phyloP scores from a whole-genome alignment of 1,140 invertebrate species.

The Ylistrum balloti region DNA sequence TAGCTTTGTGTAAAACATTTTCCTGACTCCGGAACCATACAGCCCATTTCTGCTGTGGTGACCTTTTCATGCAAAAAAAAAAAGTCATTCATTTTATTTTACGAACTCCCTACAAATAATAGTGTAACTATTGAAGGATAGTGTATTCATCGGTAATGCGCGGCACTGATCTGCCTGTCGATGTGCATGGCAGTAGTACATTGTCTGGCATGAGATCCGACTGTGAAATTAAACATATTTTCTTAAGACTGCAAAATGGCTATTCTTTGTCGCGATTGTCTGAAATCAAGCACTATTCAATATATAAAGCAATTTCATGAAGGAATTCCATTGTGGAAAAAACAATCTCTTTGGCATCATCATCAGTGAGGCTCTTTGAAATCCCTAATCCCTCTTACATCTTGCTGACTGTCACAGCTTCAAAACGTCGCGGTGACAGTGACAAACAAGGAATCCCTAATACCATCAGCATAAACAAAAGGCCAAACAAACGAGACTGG shows the following conservation, averaged over 20 bases:
- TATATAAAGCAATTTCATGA: neutral
- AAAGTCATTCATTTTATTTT: neutral
- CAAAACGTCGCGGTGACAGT: constrained; percentile 2
- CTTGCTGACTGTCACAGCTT: neutral
- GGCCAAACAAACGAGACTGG: neutral
- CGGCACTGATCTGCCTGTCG: neutral
- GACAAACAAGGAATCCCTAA: neutral
- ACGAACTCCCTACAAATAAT: neutral
- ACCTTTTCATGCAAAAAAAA: neutral
- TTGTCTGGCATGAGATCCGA: neutral
- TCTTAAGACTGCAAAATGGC: neutral
- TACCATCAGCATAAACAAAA: constrained; percentile 15
- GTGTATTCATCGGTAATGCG: neutral
- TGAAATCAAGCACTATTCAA: neutral
- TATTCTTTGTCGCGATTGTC: neutral
- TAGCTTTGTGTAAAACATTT: neutral
- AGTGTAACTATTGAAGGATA: neutral
- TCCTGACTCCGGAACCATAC: neutral
- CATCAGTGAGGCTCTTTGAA: neutral
- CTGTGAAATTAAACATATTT: neutral
- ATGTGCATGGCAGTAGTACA: neutral
- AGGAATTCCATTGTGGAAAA: neutral
- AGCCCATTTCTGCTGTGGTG: neutral
- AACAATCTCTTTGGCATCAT: neutral
- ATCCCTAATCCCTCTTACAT: constrained; percentile 11